Percentiles rank a stretch among this genome's conserved stretches.
phyloP scores from a whole-genome alignment of 2,113 vertebrate species.

The Plecturocebus donacophilus region DNA sequence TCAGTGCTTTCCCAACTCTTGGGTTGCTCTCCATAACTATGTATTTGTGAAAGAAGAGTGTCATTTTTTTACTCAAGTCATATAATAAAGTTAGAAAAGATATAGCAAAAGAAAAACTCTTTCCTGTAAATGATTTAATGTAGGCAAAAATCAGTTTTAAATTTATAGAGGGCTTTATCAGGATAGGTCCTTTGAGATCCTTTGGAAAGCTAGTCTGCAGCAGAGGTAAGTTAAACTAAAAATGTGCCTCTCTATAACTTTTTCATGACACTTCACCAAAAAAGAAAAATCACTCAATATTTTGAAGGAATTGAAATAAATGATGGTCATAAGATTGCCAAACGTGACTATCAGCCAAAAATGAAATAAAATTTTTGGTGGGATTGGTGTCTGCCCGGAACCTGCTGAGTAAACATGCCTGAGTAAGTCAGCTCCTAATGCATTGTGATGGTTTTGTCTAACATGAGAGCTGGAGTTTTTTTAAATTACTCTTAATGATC shows the following conservation, averaged over 20 bases:
- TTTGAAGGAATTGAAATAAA: constrained; percentile 49
- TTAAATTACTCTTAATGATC: constrained; percentile 64
- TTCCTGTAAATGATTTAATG: background rate
- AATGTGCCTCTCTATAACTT: background rate
- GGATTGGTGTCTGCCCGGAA: background rate
- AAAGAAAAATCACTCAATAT: background rate
- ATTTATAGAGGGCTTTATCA: background rate
- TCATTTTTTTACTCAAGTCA: constrained; percentile 77
- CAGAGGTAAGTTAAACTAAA: background rate
- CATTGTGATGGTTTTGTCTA: constrained; percentile 68
- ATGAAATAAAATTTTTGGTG: background rate
- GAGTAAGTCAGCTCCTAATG: constrained; percentile 63
- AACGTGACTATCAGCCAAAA: background rate
- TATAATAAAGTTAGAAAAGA: constrained; percentile 74
- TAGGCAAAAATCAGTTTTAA: constrained; percentile 1
- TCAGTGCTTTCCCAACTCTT: constrained; percentile 79
- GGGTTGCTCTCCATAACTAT: constrained; percentile 81
- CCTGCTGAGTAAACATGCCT: background rate
- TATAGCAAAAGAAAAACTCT: constrained; percentile 70
- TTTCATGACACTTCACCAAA: background rate
- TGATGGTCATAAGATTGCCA: constrained; percentile 1
- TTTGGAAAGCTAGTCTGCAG: background rate
- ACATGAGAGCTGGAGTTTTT: background rate
- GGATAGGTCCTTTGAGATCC: background rate
- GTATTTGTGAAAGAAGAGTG: constrained; percentile 84